A percentile compares a stretch with the other conserved stretches of the same genome.
Conservation (phyloP, 1,140 invertebrate species). For the Leptoteleia sp. region DNA sequence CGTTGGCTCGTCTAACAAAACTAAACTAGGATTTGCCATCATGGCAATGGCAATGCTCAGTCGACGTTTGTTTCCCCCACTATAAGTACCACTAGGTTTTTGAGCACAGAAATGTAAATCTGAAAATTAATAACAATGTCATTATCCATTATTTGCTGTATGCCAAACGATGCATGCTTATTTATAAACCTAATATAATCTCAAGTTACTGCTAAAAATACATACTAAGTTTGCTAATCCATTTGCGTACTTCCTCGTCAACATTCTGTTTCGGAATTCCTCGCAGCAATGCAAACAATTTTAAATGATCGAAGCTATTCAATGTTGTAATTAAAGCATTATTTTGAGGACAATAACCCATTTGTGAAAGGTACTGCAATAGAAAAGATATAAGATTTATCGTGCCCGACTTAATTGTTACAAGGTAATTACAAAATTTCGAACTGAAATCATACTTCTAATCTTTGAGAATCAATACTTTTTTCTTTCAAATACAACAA, state of each 20-base stretch:
- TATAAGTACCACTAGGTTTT: slow-evolving; percentile 84
- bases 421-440: not conserved
- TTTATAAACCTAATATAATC: too few relatives aligned
- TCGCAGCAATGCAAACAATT: slow-evolving; percentile 85
- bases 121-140: slow-evolving; percentile 40
- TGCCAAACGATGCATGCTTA: too few relatives aligned
- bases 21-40: slow-evolving; percentile 87
- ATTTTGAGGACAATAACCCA: slow-evolving; percentile 88
- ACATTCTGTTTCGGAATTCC: slow-evolving; percentile 83
- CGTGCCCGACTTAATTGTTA: not conserved
- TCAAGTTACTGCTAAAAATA: too few relatives aligned
- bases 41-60: slow-evolving; percentile 95
- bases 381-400: not conserved
- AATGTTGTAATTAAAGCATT: slow-evolving; percentile 87
- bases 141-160: too few relatives aligned
- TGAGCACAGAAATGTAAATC: slow-evolving; percentile 77
- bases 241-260: slow-evolving; percentile 80
- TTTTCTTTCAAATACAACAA: slow-evolving; percentile 77
- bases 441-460: slow-evolving; percentile 73
- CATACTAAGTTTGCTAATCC: slow-evolving; percentile 80
- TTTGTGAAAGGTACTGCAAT: slow-evolving; percentile 80
- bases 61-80: slow-evolving; percentile 97
- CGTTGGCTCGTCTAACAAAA: slow-evolving; percentile 89
- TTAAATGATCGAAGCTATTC: slow-evolving; percentile 86
- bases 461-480: slow-evolving; percentile 78